Conservation (phyloP, 2,888 invertebrate species). For the Leucophenga maculata region DNA sequence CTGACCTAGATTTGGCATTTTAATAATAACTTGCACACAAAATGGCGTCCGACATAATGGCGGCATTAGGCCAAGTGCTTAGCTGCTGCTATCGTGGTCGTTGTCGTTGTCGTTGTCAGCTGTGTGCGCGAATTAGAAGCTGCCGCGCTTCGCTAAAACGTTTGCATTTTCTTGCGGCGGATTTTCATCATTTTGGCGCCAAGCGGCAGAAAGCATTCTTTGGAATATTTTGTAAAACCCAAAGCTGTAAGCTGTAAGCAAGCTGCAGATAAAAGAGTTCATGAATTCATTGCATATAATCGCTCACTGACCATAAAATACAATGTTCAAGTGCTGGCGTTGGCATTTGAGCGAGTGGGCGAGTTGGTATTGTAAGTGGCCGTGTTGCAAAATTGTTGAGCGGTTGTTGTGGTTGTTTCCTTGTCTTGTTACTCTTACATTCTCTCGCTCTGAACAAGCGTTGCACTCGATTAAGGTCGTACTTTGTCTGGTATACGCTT, state of each 20-base stretch:
- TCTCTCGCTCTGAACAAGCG: too few relatives aligned
- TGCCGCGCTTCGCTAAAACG: too few relatives aligned
- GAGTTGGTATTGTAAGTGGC: neutral
- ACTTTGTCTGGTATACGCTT: too few relatives aligned
- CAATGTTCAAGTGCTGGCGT: neutral
- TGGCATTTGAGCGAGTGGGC: neutral
- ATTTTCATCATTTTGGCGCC: conserved; percentile 5
- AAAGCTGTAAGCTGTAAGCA: too few relatives aligned
- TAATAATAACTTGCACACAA: conserved; percentile 15
- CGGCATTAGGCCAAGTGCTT: too few relatives aligned
- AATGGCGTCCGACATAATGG: too few relatives aligned
- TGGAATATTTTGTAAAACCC: neutral
- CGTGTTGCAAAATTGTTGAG: neutral
- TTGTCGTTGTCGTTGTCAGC: too few relatives aligned
- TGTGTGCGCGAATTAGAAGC: too few relatives aligned
- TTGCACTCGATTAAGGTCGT: neutral
- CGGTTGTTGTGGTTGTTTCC: neutral
- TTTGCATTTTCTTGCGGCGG: neutral
- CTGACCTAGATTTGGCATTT: conserved; percentile 17
- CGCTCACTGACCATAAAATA: conserved; percentile 17
- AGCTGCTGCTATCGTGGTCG: too few relatives aligned
- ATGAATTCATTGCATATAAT: neutral
- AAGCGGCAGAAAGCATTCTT: neutral
- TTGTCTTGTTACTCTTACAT: neutral
- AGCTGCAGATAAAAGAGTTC: neutral